phyloP scores from a whole-genome alignment of 2,113 vertebrate genomes.

The Zosterops lateralis region DNA sequence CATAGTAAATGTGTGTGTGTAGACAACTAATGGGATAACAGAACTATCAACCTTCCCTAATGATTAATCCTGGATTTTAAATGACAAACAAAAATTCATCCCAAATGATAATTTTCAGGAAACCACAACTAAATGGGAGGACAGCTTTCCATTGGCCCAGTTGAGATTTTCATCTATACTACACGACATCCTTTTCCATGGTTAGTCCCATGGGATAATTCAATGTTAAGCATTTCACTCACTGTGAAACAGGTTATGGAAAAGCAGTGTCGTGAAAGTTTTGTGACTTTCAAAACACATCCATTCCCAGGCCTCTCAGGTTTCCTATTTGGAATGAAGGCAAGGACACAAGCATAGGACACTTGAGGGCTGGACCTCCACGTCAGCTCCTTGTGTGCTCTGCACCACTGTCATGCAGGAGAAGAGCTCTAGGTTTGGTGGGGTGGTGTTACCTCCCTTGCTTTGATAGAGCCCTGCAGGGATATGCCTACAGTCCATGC shows the following conservation, averaged over 20 bases:
- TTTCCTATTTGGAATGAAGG: not conserved
- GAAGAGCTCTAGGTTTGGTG: not conserved
- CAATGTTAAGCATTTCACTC: not conserved
- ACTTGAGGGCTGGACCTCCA: not conserved
- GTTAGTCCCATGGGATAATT: not conserved
- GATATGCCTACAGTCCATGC: not conserved
- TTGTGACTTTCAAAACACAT: not conserved
- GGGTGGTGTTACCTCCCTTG: not conserved
- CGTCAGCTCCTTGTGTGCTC: not conserved
- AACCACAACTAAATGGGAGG: not conserved
- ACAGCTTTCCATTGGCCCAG: not conserved
- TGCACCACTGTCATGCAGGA: not conserved
- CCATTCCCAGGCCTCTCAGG: not conserved
- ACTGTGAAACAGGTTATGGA: not conserved
- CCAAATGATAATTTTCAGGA: not conserved
- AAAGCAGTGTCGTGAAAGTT: not conserved
- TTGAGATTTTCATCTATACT: not conserved
- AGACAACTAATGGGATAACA: not conserved
- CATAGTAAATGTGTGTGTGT: not conserved
- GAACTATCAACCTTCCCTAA: accelerated
- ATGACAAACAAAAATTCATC: not conserved
- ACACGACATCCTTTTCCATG: not conserved
- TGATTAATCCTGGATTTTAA: not conserved
- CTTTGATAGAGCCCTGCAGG: not conserved
- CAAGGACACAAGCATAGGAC: accelerated